Evolutionary conservation across 2,113 vertebrate species (phyloP).

Genomic region (Lota lota): DNA sequence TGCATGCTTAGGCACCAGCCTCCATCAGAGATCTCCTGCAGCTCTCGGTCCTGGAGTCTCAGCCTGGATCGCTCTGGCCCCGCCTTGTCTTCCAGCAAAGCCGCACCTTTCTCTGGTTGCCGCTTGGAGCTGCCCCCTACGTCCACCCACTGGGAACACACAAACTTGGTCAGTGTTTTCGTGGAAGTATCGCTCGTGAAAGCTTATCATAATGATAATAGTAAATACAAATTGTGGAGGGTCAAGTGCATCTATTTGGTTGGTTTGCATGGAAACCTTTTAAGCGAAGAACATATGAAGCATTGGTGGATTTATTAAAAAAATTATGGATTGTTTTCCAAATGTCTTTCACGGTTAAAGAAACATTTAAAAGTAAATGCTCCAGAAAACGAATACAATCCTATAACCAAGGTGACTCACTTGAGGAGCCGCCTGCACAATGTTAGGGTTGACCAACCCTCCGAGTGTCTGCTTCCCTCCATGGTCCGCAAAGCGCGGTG

Average conservation of each 20-base stretch:
- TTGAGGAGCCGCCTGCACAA: constrained; percentile 84
- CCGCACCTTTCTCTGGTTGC: constrained; percentile 25
- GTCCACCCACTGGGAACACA: constrained; percentile 83
- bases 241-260: too few relatives aligned
- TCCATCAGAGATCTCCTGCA: constrained; percentile 91
- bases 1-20: constrained; percentile 98
- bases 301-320: too few relatives aligned
- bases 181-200: too few relatives aligned
- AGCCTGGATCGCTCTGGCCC: constrained; percentile 69
- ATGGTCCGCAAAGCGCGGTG: constrained; percentile 36
- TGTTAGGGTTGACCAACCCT: constrained; percentile 86
- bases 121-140: constrained; percentile 65
- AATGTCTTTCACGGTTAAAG: not conserved
- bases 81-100: constrained; percentile 7
- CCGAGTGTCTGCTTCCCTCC: constrained; percentile 52
- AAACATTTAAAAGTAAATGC: not conserved
- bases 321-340: not conserved
- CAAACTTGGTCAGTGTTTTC: not conserved
- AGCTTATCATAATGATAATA: too few relatives aligned
- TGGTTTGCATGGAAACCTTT: too few relatives aligned
- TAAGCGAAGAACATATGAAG: too few relatives aligned
- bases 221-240: too few relatives aligned
- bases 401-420: constrained; percentile 46
- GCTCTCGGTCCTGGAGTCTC: constrained; percentile 89
- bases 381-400: not conserved